A percentile compares a stretch with the other conserved stretches of the same genome.
These are phyloP conservation scores for Drosophila mimica DNA, from an alignment of 2,888 invertebrate species.

Conservation along the genomic window DNA sequence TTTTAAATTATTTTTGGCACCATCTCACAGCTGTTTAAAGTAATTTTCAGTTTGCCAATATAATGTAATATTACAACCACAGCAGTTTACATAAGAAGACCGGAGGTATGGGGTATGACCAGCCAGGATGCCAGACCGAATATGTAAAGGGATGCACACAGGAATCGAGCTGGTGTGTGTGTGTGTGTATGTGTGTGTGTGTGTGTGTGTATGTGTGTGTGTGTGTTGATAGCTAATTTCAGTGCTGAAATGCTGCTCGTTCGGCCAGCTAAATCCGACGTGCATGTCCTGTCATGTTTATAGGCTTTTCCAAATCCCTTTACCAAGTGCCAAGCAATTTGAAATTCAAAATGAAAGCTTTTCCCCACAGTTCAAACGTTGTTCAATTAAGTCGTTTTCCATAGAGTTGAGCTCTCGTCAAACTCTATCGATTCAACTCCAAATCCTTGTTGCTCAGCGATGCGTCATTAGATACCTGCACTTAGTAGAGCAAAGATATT, in stretches of 20 bases:
- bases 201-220: conserved; percentile 1
- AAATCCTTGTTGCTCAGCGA: neutral
- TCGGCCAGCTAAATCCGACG: conserved; percentile 23
- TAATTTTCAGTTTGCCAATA: conserved; percentile 46
- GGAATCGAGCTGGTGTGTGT: conserved; percentile 14
- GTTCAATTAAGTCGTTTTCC: neutral
- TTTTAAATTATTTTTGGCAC: too few species aligned
- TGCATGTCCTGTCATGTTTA: conserved; percentile 33
- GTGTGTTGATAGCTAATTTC: conserved; percentile 58
- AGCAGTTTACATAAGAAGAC: conserved; percentile 18
- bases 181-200: conserved; percentile 29
- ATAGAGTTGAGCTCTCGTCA: neutral
- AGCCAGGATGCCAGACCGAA: conserved; percentile 5
- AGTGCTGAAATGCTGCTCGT: conserved; percentile 25
- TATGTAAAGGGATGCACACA: conserved; percentile 32
- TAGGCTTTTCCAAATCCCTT: conserved; percentile 16
- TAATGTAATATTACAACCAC: conserved; percentile 41
- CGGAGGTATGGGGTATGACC: neutral
- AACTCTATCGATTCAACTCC: neutral
- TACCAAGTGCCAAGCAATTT: conserved; percentile 27
- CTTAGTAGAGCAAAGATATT: neutral
- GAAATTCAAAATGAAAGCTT: conserved; percentile 14
- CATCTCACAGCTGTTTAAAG: conserved; percentile 36
- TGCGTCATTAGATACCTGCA: neutral
- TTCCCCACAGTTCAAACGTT: conserved; percentile 4